Conservation (phyloP, 2,888 invertebrate genomes). For the Gymnoscelis rufifasciata region DNA sequence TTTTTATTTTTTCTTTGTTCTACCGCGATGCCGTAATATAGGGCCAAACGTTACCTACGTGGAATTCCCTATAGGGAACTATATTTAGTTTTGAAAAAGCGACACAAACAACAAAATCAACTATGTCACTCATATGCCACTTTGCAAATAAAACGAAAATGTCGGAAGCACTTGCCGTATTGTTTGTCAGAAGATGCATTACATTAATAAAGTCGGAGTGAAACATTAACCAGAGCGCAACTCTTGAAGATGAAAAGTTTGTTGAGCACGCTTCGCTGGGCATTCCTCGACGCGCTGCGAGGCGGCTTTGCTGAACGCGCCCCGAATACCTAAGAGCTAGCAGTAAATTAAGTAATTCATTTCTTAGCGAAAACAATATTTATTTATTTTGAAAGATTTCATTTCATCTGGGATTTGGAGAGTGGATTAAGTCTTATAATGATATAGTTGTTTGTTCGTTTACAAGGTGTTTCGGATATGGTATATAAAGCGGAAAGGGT, state of each 20-base stretch:
- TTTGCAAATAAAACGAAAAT: too few species aligned
- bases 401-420: background rate
- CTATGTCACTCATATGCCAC: too few species aligned
- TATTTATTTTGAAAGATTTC: background rate
- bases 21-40: too few species aligned
- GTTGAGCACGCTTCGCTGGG: conserved; percentile 18
- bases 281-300: conserved; percentile 13
- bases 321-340: conserved; percentile 20
- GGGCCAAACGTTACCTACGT: too few species aligned
- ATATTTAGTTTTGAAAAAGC: too few species aligned
- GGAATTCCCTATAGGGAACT: too few species aligned
- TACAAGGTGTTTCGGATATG: too few species aligned
- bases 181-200: conserved; percentile 4
- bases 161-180: too few species aligned
- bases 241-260: conserved; percentile 21
- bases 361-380: conserved; percentile 11
- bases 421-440: background rate
- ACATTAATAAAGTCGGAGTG: conserved; percentile 13
- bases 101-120: too few species aligned
- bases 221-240: conserved; percentile 17
- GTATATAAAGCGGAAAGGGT: too few species aligned
- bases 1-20: too few species aligned
- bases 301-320: conserved; percentile 15
- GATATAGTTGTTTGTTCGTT: too few species aligned
- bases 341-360: conserved; percentile 17